Base-by-base conservation (phyloP, 2,888 invertebrate genomes). In the Microctonus hyperodae region DNA sequence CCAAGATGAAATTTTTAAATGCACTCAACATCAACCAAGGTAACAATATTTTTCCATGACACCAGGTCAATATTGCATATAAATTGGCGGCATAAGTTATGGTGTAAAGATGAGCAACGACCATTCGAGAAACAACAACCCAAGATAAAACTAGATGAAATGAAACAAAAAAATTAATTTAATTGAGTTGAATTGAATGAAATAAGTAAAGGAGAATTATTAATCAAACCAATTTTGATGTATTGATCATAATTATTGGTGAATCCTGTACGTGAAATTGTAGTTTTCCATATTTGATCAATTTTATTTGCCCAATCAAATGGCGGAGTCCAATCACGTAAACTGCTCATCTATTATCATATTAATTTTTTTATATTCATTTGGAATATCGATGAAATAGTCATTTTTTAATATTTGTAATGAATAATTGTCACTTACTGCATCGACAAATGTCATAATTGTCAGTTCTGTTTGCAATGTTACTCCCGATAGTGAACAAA, bases 21-120 rank as follows among this genome's bases (percentile, higher is more conserved):
- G 77, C 77, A 28, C 79, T 79, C 3, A 80, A 59, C 6, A 76
- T 68, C 35, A 83, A 65, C 83, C 83, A 83, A 3, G 81, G 79
- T 16, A 82, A n/a, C 11, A 83, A 68, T 3, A 79, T 68, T 28
- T 74, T 70, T 3, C 77, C 76, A 0, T 73, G 74, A 28, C 74
- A 78, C 76, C 77, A 78, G 2, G 78, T 81, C 7, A 81, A 33
- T 61, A 83, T 75, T 5, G 83, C 70, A 68, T 79, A 81, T n/a
- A 82, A 72, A 64, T 81, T 83, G 5, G 74, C 63, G 33, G 78
- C 22, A 62, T 78, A 78, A 0, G 74, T 72, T 0, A 78, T 60
- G 1, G 77, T 71, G 65, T 76, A 79, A 3, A 80, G 28, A 35
- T 76, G 69, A 10, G 74, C 72, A 53, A 79, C 74, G 11, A 79